Evolutionary conservation across 2,888 invertebrate genomes (phyloP), one percentile per base, ranked within the genome.

Genomic region (Chesias legatella): DNA sequence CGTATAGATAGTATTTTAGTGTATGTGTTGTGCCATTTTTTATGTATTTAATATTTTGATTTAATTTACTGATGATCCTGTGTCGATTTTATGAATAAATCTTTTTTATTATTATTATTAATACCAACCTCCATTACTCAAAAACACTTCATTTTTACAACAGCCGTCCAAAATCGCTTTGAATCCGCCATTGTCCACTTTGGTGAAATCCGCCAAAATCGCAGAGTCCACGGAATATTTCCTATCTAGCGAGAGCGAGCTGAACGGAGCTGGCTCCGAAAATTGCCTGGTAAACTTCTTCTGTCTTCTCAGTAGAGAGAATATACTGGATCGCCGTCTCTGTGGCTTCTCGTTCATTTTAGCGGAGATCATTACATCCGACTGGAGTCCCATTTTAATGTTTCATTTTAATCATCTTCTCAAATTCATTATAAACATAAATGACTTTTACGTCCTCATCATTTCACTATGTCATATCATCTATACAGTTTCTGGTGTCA

Each of bases 151-250:
- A 3, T 51, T 51, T 5, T 54, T 58, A 10, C 66, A 53, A 9
- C 66, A 53, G 9, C 63, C 66, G 6, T 72, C 53, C 11, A 70
- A 33, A 17, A 57, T 61, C 48, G 66, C 57, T 7, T 59, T 64
- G 10, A 56, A 66, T 0, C 51, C 56, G 0, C 62, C 63, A 33
- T 66, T 67, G 7, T 65, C 61, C 0, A 57, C 53, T 27, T 67
- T 76, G 5, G 57, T 65, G 25, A 70, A 76, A 22, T 78, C 78
- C 1, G 75, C 65, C 47, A 77, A 45, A 13, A 83, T 76, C 0
- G 79, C 83, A 0, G 83, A 83, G 40, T 86, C 86, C 0, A 79
- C 74, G 0, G 86, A 86, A 23, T 58, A 77, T 28, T 85, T 85
- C 35, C 86, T 63, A 20, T 65, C 60, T 8, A 63, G 8, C 0